A percentile compares a stretch with the other conserved stretches of the same genome.
Conservation (phyloP, 2,113 vertebrate genomes). For the Tyto alba region DNA sequence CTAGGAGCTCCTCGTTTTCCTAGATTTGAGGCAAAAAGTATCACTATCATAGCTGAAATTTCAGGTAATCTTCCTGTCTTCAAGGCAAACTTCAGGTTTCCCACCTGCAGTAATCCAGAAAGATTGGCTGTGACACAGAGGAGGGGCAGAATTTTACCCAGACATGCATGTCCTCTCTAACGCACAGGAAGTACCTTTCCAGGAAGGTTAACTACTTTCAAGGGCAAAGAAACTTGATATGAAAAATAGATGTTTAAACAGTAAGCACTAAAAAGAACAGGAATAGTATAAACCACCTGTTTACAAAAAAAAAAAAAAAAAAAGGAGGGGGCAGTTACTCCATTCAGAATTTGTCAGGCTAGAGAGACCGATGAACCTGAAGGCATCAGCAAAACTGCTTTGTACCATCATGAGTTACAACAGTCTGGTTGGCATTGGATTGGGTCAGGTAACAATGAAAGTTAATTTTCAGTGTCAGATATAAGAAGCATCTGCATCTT, state of each 20-base stretch:
- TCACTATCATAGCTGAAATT: neutral
- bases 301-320: neutral
- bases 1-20: neutral
- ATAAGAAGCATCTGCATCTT: neutral
- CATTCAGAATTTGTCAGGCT: neutral
- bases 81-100: neutral
- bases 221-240: neutral
- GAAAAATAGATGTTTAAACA: neutral
- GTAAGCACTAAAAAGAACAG: neutral
- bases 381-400: neutral
- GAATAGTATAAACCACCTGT: neutral
- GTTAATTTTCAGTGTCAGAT: neutral
- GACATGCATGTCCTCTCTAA: neutral
- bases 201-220: neutral
- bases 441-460: neutral
- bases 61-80: neutral
- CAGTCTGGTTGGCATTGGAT: neutral
- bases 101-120: neutral
- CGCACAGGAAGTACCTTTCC: neutral
- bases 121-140: neutral
- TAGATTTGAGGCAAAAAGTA: neutral
- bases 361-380: neutral
- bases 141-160: neutral
- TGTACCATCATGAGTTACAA: neutral
- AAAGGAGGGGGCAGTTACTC: neutral